Evolutionary conservation across 2,797 vertebrate genomes (phyloP).

Genomic region (Toxotes lorentzi): DNA sequence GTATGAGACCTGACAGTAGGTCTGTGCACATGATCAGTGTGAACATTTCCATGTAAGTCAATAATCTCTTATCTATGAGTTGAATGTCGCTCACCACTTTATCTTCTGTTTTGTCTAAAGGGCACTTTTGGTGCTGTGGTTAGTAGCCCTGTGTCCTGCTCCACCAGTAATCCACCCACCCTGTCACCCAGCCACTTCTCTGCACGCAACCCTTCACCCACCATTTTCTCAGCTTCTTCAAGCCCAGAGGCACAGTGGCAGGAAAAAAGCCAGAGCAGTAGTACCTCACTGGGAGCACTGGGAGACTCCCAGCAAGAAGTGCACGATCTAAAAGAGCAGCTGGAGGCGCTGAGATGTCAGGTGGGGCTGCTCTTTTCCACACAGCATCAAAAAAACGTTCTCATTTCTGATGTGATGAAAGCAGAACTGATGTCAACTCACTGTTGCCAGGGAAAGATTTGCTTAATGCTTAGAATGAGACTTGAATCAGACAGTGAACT

Average conservation of each 20-base stretch:
- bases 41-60: neutral
- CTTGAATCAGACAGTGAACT: conserved; percentile 48
- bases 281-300: conserved; percentile 32
- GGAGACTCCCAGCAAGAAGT: conserved; percentile 73
- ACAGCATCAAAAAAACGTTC: conserved; percentile 39
- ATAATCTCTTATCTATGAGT: neutral
- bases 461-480: conserved; percentile 25
- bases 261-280: conserved; percentile 47
- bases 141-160: conserved; percentile 7
- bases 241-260: conserved; percentile 37
- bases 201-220: conserved; percentile 38
- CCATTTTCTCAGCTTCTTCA: conserved; percentile 34
- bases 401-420: conserved; percentile 45
- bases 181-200: conserved; percentile 23
- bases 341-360: conserved; percentile 85
- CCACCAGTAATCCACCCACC: conserved; percentile 25
- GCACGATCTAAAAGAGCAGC: conserved; percentile 83
- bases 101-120: conserved; percentile 48
- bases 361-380: conserved; percentile 66
- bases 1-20: conserved; percentile 33
- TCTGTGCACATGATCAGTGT: neutral
- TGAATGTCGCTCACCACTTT: conserved; percentile 7
- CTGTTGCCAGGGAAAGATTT: conserved; percentile 80
- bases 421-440: conserved; percentile 57
- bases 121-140: conserved; percentile 43